These are phyloP conservation scores for Neoaliturus tenellus DNA, from an alignment of 2,888 invertebrate species.

Conservation along the genomic window DNA sequence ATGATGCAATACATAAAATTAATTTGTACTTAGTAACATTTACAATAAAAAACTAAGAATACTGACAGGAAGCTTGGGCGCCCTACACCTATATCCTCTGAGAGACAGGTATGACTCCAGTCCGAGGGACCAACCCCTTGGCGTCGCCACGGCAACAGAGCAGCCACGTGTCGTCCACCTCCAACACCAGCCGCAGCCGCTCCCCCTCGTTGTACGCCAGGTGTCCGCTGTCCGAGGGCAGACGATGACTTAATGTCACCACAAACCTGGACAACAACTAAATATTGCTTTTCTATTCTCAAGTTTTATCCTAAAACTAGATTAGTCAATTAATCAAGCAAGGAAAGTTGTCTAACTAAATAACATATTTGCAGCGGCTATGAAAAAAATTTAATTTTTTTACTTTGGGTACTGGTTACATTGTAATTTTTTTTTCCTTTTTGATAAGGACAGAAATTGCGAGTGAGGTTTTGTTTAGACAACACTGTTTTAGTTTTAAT, in stretches of 20 bases:
- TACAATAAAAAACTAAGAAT: not conserved
- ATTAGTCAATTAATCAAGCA: no score
- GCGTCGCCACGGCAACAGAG: conserved; percentile 85
- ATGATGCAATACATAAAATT: not conserved
- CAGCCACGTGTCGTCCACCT: conserved; percentile 86
- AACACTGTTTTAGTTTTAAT: no score
- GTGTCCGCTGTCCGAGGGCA: conserved; percentile 87
- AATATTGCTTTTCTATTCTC: no score
- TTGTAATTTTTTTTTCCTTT: no score
- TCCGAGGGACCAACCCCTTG: conserved; percentile 85
- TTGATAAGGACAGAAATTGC: no score
- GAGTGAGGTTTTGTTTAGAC: no score
- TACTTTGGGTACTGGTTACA: no score
- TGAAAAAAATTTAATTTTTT: no score
- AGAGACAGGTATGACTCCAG: conserved; percentile 74
- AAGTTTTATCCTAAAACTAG: no score
- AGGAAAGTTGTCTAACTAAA: no score
- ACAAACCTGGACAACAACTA: conserved; percentile 76
- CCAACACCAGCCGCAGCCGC: conserved; percentile 82
- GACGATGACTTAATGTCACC: conserved; percentile 82
- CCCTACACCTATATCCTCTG: conserved; percentile 40
- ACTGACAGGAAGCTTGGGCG: conserved; percentile 43
- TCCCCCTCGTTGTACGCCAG: conserved; percentile 87
- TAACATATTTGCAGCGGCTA: no score
- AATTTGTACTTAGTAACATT: conserved; percentile 34